These are phyloP conservation scores for Zygaena filipendulae DNA, from an alignment of 2,888 invertebrate species.

Conservation along the genomic window DNA sequence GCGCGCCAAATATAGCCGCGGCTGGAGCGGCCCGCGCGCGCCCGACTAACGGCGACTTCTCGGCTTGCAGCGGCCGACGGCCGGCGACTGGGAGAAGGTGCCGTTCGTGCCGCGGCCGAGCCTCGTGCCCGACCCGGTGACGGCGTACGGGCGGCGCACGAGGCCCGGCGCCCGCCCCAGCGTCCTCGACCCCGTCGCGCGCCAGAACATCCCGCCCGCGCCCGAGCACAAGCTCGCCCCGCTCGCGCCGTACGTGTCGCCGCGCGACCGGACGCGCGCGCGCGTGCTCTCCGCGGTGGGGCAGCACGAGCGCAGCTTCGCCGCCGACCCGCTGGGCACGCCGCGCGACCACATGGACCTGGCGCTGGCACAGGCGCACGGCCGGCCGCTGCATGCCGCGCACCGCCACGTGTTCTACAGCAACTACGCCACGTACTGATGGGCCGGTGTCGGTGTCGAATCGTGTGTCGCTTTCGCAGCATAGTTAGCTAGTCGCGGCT, in stretches of 20 bases:
- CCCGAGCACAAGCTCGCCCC: conserved; percentile 69
- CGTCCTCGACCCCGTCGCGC: conserved; percentile 65
- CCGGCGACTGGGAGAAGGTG: conserved; percentile 89
- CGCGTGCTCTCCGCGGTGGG: conserved; percentile 71
- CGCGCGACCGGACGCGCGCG: conserved; percentile 73
- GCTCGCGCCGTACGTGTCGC: conserved; percentile 74
- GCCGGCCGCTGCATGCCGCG: conserved; percentile 55
- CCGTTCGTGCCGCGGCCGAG: conserved; percentile 89
- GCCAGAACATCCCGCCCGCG: conserved; percentile 72
- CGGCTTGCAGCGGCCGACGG: conserved; percentile 77
- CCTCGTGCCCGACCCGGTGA: conserved; percentile 85
- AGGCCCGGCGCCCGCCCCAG: conserved; percentile 53
- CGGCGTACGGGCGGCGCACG: conserved; percentile 80
- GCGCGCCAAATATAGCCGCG: conserved; percentile 71
- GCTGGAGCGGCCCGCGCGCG: conserved; percentile 55
- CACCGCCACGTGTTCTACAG: conserved; percentile 64
- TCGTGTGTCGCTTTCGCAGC: conserved; percentile 56
- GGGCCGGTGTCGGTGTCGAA: conserved; percentile 21
- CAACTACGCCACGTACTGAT: conserved; percentile 62
- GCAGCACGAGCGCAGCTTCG: conserved; percentile 66
- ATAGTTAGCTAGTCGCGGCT: conserved; percentile 24
- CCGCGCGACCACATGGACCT: conserved; percentile 74
- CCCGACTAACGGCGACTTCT: conserved; percentile 64
- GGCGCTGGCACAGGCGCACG: conserved; percentile 71
- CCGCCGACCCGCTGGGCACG: conserved; percentile 69